Conservation (phyloP, 2,797 vertebrate species). For the Poecilia picta region DNA sequence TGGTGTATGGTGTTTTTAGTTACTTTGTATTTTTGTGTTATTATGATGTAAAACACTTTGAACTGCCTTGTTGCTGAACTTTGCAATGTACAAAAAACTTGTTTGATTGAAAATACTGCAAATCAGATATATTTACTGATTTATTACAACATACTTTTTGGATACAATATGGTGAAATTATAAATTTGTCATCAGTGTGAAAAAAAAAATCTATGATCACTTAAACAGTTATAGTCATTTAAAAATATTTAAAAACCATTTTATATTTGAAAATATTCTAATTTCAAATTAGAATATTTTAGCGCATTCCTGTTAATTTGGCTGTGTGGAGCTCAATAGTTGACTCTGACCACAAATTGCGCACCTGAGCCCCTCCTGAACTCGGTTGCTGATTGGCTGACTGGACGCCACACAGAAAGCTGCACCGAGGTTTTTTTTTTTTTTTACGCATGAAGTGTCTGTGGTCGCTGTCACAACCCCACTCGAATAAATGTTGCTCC, state of each 20-base stretch:
- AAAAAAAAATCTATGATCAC: neutral
- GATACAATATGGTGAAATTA: neutral
- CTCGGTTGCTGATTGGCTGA: conserved; percentile 60
- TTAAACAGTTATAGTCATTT: too few relatives aligned
- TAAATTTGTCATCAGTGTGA: neutral
- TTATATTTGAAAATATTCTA: neutral
- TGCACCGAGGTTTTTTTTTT: neutral
- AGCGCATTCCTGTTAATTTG: neutral
- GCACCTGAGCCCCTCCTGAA: conserved; percentile 37
- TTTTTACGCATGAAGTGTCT: neutral
- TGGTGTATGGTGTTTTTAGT: too few relatives aligned
- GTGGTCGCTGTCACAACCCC: neutral
- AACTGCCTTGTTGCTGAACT: too few relatives aligned
- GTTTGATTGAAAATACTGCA: neutral
- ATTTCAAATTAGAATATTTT: neutral
- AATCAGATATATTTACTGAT: neutral
- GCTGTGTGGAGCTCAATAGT: neutral
- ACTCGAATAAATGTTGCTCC: neutral
- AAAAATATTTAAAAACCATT: too few relatives aligned
- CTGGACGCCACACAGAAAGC: neutral
- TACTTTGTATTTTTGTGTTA: too few relatives aligned
- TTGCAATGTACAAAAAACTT: too few relatives aligned
- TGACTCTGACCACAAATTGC: conserved; percentile 9
- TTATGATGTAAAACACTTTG: too few relatives aligned
- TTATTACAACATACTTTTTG: neutral